Evolutionary conservation across 1,140 invertebrate genomes (phyloP).

Genomic region (Macrotrachela quadricornifera): DNA sequence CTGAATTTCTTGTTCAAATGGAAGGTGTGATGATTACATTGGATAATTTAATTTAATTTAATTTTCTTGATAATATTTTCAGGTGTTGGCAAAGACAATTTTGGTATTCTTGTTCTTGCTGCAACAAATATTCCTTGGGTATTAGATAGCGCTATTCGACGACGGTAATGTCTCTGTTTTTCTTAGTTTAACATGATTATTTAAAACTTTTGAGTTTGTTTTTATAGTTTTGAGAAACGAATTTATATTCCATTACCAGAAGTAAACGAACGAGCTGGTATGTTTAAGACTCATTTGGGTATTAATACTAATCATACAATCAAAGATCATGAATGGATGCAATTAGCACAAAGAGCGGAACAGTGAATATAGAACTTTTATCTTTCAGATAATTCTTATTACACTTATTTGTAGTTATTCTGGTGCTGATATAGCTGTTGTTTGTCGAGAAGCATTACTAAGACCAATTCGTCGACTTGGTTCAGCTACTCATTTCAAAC

Average conservation of each 20-base stretch:
- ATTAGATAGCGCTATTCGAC: slow-evolving; percentile 78
- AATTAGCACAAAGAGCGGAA: slow-evolving; percentile 61
- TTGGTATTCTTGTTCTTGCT: slow-evolving; percentile 81
- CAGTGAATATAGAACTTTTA: slow-evolving; percentile 38
- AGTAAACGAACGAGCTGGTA: slow-evolving; percentile 60
- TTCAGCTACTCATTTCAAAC: slow-evolving; percentile 83
- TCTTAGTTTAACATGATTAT: no score
- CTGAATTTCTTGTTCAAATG: slow-evolving; percentile 99
- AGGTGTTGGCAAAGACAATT: slow-evolving; percentile 56
- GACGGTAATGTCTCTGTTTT: slow-evolving; percentile 28
- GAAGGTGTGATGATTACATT: slow-evolving; percentile 47
- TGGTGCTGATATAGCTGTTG: slow-evolving; percentile 91
- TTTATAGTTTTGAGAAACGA: slow-evolving; percentile 62
- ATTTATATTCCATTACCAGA: slow-evolving; percentile 96
- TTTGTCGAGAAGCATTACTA: slow-evolving; percentile 92
- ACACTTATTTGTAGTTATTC: slow-evolving; percentile 46
- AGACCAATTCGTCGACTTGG: slow-evolving; percentile 95
- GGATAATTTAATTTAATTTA: no score
- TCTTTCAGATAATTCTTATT: background rate
- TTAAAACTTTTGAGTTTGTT: no score
- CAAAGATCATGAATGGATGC: slow-evolving; percentile 62
- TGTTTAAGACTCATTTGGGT: slow-evolving; percentile 89
- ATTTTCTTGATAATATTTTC: no score
- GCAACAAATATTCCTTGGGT: slow-evolving; percentile 99
- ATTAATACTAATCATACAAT: slow-evolving; percentile 56